These are phyloP conservation scores for Crotophaga sulcirostris DNA, from an alignment of 2,113 vertebrate genomes.

Conservation along the genomic window DNA sequence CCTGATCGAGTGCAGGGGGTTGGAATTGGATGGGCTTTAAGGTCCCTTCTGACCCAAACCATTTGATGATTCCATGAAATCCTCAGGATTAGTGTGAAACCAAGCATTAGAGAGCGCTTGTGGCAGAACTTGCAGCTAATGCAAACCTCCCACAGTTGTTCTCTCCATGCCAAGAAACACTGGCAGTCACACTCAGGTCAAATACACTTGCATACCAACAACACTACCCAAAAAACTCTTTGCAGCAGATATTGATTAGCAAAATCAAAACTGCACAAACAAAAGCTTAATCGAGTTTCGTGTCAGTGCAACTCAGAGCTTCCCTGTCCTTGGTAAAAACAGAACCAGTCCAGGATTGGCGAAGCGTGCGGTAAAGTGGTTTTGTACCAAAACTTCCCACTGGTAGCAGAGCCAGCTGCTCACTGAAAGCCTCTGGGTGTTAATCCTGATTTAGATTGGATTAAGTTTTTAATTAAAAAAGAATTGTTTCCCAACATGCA, in stretches of 20 bases:
- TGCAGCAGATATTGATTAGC: not conserved
- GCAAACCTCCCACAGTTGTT: not conserved
- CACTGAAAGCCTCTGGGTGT: constrained; percentile 40
- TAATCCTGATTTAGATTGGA: constrained; percentile 44
- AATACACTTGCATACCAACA: not conserved
- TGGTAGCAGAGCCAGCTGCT: constrained; percentile 50
- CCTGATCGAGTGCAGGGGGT: too few relatives aligned
- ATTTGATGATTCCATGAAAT: not conserved
- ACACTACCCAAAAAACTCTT: not conserved
- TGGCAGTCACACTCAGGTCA: not conserved
- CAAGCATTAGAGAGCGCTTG: not conserved
- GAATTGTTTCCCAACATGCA: constrained; percentile 18
- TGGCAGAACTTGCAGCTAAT: not conserved
- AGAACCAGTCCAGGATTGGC: not conserved
- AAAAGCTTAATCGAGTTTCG: not conserved
- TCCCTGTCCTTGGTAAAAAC: not conserved
- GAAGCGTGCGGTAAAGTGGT: not conserved
- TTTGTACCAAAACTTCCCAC: constrained; percentile 40
- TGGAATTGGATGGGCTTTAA: too few relatives aligned
- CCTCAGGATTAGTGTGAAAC: not conserved
- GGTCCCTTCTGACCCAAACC: too few relatives aligned
- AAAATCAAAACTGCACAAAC: not conserved
- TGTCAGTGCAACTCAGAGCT: not conserved
- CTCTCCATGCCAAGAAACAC: not conserved
- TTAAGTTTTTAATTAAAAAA: constrained; percentile 68